Percentiles rank a stretch among this genome's conserved stretches.
phyloP scores from a whole-genome alignment of 2,888 invertebrate species.

The Xestia xanthographa region DNA sequence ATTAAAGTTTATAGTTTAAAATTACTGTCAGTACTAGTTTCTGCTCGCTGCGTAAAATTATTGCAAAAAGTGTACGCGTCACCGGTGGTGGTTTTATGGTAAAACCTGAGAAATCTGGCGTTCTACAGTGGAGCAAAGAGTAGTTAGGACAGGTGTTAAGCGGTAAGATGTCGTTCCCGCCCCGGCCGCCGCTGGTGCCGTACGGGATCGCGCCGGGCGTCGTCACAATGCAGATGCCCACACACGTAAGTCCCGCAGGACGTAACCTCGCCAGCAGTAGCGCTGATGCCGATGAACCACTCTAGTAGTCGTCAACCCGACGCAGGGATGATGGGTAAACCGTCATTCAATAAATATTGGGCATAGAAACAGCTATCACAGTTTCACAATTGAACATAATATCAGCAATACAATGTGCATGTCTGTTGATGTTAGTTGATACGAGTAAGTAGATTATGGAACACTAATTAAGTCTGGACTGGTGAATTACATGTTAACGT shows the following conservation, averaged over 20 bases:
- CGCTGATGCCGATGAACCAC: slow-evolving; percentile 9
- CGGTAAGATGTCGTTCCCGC: slow-evolving; percentile 95
- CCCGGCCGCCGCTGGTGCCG: slow-evolving; percentile 95
- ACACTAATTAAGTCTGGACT: background rate
- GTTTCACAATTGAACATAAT: too few species aligned
- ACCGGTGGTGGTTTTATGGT: slow-evolving; percentile 64
- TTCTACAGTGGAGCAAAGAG: slow-evolving; percentile 42
- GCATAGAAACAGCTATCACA: too few species aligned
- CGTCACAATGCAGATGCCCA: slow-evolving; percentile 94
- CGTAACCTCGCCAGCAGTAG: slow-evolving; percentile 66
- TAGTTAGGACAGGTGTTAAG: slow-evolving; percentile 41
- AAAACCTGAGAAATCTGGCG: slow-evolving; percentile 58
- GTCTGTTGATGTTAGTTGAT: background rate
- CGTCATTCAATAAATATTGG: background rate
- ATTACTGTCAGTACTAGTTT: slow-evolving; percentile 36
- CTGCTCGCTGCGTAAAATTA: slow-evolving; percentile 29
- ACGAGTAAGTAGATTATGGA: background rate
- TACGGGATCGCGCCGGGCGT: slow-evolving; percentile 93
- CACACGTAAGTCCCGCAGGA: slow-evolving; percentile 91
- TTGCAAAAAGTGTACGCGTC: slow-evolving; percentile 69
- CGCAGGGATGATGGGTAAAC: background rate
- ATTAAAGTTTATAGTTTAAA: slow-evolving; percentile 40
- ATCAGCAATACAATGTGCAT: background rate
- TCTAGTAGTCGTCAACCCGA: background rate
- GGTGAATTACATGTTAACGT: background rate